Percentiles rank a stretch among this genome's conserved stretches.
phyloP scores from a whole-genome alignment of 2,797 vertebrate species.

The Gymnopithys bicolor region DNA sequence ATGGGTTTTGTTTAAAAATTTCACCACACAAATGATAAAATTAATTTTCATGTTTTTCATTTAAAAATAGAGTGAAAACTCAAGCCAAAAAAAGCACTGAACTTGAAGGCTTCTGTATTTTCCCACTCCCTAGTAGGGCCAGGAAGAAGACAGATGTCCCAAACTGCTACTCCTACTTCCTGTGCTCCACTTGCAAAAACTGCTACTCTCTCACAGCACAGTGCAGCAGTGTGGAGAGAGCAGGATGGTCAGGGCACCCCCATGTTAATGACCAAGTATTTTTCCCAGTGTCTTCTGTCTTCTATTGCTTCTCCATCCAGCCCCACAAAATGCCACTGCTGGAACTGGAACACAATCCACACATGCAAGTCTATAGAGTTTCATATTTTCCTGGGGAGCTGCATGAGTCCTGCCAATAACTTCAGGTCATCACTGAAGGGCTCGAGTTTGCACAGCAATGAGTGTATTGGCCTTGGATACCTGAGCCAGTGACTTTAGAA shows the following conservation, averaged over 20 bases:
- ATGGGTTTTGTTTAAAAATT: not conserved
- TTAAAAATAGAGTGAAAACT: not conserved
- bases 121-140: not conserved
- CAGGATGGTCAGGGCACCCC: not conserved
- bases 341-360: not conserved
- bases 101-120: not conserved
- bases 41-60: not conserved
- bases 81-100: not conserved
- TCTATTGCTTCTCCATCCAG: not conserved
- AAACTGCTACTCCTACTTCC: not conserved
- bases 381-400: not conserved
- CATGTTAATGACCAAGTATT: not conserved
- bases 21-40: not conserved
- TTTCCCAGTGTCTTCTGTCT: not conserved
- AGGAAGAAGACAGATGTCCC: not conserved
- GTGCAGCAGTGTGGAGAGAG: not conserved
- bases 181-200: not conserved
- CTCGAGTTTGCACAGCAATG: not conserved
- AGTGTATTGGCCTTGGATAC: not conserved
- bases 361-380: rapidly evolving
- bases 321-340: not conserved
- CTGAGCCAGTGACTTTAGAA: not conserved
- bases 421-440: not conserved
- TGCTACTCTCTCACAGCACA: not conserved
- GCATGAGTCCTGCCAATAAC: not conserved